Base-by-base conservation (phyloP, 1,140 invertebrate species). In the Nasonia vitripennis region DNA sequence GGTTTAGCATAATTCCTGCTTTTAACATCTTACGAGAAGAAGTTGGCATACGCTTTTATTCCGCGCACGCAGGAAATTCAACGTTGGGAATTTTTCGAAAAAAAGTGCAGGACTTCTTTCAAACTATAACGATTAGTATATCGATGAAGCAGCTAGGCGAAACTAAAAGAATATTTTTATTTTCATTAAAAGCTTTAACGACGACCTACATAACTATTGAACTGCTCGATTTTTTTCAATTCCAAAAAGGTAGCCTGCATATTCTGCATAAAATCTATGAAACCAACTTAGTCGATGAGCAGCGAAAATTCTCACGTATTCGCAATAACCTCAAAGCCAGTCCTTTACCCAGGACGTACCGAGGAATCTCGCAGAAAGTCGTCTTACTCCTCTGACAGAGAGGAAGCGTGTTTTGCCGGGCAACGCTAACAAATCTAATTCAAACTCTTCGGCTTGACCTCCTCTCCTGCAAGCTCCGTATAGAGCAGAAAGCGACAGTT, bases 11-110 rank as follows among this genome's bases (percentile, higher is more conserved):
- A 75, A 75, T 31, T 34, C 31, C 31, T 11, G 23, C 73, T 45
- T 45, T 75, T n/a, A 75, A 75, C 34, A 75, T 75, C 34, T 75
- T 75, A 31, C 34, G 73, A 34, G 73, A 75, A 31, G 14, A 75
- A 71, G 70, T 71, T 71, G 70, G 9, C 31, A n/a, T 31, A 27
- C 11, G 31, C 55, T 17, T 62, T 62, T 62, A 62, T 62, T 62
- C 55, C 55, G 55, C 41, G 48, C 12, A 17, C 12, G 48, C 11
- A 51, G 55, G n/a, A 62, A 62, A n/a, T 62, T 62, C 55, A 62
- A 20, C 17, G 55, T 5, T 62, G 17, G 5, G 5, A 62, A n/a
- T 7, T 62, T 20, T 62, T 17, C 51, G 9, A 45, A 45, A 45
- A 45, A 55, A 55, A 11, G 17, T 20, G 12, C 51, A 55, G 2